These are phyloP conservation scores for Nycticebus coucang DNA, from an alignment of 2,113 vertebrate genomes.

Conservation along the genomic window DNA sequence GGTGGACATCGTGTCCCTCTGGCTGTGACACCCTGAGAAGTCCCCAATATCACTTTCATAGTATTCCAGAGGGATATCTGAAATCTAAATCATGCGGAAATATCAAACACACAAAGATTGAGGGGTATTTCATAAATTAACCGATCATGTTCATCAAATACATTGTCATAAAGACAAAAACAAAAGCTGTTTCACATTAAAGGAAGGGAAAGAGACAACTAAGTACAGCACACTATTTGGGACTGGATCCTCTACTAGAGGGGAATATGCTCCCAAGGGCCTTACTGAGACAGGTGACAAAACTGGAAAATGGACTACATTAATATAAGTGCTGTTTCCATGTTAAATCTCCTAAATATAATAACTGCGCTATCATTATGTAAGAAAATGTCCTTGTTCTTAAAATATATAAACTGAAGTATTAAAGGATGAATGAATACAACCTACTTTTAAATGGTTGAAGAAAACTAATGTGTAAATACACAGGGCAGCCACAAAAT, in stretches of 20 bases:
- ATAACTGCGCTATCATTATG: not conserved
- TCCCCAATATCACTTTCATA: not conserved
- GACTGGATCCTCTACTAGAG: not conserved
- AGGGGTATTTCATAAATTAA: not conserved
- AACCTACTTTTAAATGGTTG: not conserved
- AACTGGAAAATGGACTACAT: not conserved
- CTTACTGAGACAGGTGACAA: not conserved
- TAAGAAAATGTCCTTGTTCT: not conserved
- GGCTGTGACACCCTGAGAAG: not conserved
- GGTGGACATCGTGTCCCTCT: not conserved
- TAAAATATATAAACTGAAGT: not conserved
- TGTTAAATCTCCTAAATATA: not conserved
- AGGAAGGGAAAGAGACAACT: not conserved
- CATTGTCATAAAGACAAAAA: not conserved
- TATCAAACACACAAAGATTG: not conserved
- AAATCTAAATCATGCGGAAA: not conserved
- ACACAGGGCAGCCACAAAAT: not conserved
- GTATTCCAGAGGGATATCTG: not conserved
- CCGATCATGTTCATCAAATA: not conserved
- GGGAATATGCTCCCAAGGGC: not conserved
- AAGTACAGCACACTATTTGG: not conserved
- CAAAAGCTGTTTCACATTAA: not conserved
- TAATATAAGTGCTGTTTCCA: not conserved
- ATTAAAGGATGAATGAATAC: not conserved
- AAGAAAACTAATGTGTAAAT: not conserved